Base-by-base conservation (phyloP, 92 coral and sea anemone species). In the Palythoa grandis region DNA sequence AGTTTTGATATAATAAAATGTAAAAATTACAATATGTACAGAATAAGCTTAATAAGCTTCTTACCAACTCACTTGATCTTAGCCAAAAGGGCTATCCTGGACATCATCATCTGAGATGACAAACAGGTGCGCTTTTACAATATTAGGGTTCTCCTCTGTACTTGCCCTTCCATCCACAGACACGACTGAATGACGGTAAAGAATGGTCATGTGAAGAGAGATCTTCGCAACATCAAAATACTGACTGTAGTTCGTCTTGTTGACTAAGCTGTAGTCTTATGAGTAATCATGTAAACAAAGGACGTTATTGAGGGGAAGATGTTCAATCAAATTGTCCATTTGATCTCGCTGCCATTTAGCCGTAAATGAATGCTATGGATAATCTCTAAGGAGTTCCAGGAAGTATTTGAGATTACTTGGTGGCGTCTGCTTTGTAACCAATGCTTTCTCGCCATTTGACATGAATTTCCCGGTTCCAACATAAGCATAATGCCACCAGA, bases 61-160 rank as follows among this genome's bases (percentile, higher is more conserved):
- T n/a, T n/a, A n/a, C n/a, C n/a, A n/a, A n/a, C n/a, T n/a, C 93
- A 91, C 93, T 88, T 91, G 92, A 88, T 88, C 94, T 88, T 88
- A 91, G 94, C 92, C 92, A 84, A 88, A 91, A 91, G 93, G 93
- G n/a, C n/a, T n/a, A n/a, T 86, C 90, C 40, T 86, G 94, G 25
- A 37, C 75, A 54, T 70, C 74, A 83, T 92, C 92, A 52, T 91
- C 90, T 19, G 92, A 86, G 37, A 88, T 86, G 48, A 88, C 88
- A 75, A 88, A 88, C 29, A 89, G 22, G 80, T 92, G 94, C 78
- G 89, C 88, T 56, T 86, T 92, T 72, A 92, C 68, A 11, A 65
- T 89, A 3, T 67, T 5, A 0, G 94, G 90, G 3, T 92, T 86
- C 17, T 77, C 85, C 22, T 71, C 87, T 39, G 90, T 89, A 76